Evolutionary conservation across 2,797 vertebrate genomes (phyloP).

Genomic region (Lepus oiostolus): DNA sequence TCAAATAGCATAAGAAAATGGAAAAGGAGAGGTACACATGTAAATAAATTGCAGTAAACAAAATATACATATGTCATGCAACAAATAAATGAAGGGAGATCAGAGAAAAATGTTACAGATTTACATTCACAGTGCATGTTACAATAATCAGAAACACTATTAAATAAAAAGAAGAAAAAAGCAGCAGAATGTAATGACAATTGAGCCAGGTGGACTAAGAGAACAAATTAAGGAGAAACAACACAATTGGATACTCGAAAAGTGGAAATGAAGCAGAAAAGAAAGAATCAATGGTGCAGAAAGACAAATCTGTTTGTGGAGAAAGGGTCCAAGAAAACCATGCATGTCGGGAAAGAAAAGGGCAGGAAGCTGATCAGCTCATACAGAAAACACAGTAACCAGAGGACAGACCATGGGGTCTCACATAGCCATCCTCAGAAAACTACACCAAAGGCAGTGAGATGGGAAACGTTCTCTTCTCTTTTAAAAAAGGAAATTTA

Average conservation of each 20-base stretch:
- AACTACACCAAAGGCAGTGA: neutral
- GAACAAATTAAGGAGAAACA: constrained; percentile 62
- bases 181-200: neutral
- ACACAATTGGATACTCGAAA: constrained; percentile 7
- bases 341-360: neutral
- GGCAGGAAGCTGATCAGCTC: neutral
- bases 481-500: neutral
- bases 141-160: neutral
- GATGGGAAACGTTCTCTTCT: neutral
- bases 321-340: constrained; percentile 28
- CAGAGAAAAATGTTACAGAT: neutral
- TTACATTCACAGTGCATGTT: neutral
- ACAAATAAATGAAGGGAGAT: neutral
- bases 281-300: neutral
- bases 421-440: neutral
- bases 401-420: neutral
- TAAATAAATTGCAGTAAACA: neutral
- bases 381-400: neutral
- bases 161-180: neutral
- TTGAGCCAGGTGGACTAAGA: neutral
- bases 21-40: neutral
- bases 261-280: constrained; percentile 59
- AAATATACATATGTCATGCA: neutral
- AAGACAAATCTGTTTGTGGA: constrained; percentile 41
- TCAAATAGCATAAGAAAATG: neutral